Base-by-base conservation (phyloP, 1,140 invertebrate genomes). In the Papilio machaon region DNA sequence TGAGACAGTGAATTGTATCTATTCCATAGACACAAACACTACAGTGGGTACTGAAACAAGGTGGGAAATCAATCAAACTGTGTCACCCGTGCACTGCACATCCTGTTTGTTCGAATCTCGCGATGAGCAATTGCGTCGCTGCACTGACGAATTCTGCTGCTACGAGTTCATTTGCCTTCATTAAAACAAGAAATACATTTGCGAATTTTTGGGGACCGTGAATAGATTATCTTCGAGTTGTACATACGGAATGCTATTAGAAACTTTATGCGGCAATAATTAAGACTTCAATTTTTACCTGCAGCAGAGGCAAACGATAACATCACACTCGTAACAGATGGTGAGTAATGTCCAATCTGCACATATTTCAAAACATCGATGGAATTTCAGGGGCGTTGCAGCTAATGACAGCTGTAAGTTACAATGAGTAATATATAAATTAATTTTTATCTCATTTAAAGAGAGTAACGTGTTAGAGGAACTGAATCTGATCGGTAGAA, bases 51-150 rank as follows among this genome's bases (percentile, higher is more conserved):
- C 30, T 10, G 60, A 67, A 30, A 70, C 64, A 35, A 70, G 58
- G 58, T 19, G 38, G 58, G 58, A 77, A 83, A 82, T 84, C 77
- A 79, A 83, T 80, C 73, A 83, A 79, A 79, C 85, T 85, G 83
- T 83, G 85, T 84, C 81, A 70, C 73, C 67, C 84, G 85, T 82
- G 86, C 76, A 80, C 83, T 82, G 84, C 84, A 88, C 83, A 86
- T 89, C 87, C 88, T 88, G 87, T 88, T 89, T 86, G 82, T 76
- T 80, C 85, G 84, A 85, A 88, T 85, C 85, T 83, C 82, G 82
- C 81, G 82, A 86, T 84, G 84, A 84, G 82, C 79, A 81, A 80
- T 46, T 74, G 82, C 77, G 67, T 81, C 81, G n/a, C 82, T 74
- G 74, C 54, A 23, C 19, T 52, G 74, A 76, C 74, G 19, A 30